Evolutionary conservation across 2,113 vertebrate species (phyloP), one percentile per base, ranked within the genome.

Genomic region (Peromyscus californicus): DNA sequence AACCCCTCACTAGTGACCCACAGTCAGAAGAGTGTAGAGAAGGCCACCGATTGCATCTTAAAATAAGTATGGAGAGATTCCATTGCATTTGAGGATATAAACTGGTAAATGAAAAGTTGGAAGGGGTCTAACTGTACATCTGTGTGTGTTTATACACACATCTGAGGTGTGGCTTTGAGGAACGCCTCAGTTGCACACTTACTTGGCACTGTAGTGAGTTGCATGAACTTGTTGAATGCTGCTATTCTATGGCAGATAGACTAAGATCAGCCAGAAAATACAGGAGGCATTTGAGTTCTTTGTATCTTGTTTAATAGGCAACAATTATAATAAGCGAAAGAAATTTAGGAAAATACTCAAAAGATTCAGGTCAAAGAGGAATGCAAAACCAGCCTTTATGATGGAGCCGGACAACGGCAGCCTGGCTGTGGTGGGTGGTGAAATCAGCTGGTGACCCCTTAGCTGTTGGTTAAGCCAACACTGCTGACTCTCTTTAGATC

Each of bases 21-120:
- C 45, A 51, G 70, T n/a, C 45, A 89, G 42, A 72, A 39, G 84
- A 90, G 54, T 42, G 4, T 33, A 72, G 90, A 65, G 84, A 39
- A 76, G 90, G 63, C 26, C 61, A 65, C 22, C 48, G 75, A 45
- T 93, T 89, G 26, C 57, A 31, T 39, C 48, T 90, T 75, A 57
- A 89, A 51, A 83, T 91, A 22, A 51, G 21, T 39, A 54, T 21
- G 48, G 85, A 54, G 29, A 22, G 24, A 31, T 90, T 89, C 65
- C 70, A 88, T 72, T 95, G 57, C 63, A n/a, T 78, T 85, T 17
- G 51, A 82, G 92, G 88, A 78, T 39, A 63, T 29, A 94, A 61
- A 61, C 42, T 76, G 51, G 67, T 57, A 17, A 93, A 85, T 88
- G 54, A 78, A 74, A 78, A 83, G n/a, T 21, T 75, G 39, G 48